Evolutionary conservation across 2,113 vertebrate species (phyloP), one percentile per base, ranked within the genome.

Genomic region (Perca fluviatilis): DNA sequence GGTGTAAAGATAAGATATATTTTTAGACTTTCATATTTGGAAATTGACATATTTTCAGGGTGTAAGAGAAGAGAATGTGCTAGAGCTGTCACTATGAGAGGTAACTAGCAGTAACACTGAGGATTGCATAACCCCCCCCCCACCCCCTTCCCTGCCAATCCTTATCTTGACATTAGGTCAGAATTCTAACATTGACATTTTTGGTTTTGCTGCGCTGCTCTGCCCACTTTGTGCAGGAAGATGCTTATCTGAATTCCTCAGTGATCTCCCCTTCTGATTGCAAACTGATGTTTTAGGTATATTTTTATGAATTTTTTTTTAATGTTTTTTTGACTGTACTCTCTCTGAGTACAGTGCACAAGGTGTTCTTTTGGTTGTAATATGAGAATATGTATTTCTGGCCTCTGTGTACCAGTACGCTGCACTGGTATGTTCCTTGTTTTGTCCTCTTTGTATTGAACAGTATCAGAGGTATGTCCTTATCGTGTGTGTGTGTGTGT

Each of bases 281-380:
- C n/a, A 95, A 94, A 93, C 93, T 57, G 89, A n/a, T 92, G 93
- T 95, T 96, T 95, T 93, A 94, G 90, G 89, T 93, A 91, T 95
- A 92, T 92, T 97, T 96, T 97, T 97, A 95, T 95, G 90, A 94
- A 93, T 96, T 96, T 95, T 94, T 25, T 27, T 40, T 11, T n/a
- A 30, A 43, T 5, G 25, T 47, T 91, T 65, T 80, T 70, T 36
- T 19, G 93, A 94, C 95, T 95, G 93, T 96, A 92, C 43, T 77
- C 62, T 57, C 51, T 50, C 19, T 49, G 50, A 72, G 49, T 6
- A 49, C 49, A 77, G 69, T 65, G 21, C 54, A 33, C 66, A 40
- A 61, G 4, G 75, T 54, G 43, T 64, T 60, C 5, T 10, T 43
- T n/a, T 74, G 49, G n/a, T n/a, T 87, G 36, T 75, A 15, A 69